Evolutionary conservation across 1,140 invertebrate genomes (phyloP), one percentile per base, ranked within the genome.

Genomic region (Eupristina koningsbergeri): DNA sequence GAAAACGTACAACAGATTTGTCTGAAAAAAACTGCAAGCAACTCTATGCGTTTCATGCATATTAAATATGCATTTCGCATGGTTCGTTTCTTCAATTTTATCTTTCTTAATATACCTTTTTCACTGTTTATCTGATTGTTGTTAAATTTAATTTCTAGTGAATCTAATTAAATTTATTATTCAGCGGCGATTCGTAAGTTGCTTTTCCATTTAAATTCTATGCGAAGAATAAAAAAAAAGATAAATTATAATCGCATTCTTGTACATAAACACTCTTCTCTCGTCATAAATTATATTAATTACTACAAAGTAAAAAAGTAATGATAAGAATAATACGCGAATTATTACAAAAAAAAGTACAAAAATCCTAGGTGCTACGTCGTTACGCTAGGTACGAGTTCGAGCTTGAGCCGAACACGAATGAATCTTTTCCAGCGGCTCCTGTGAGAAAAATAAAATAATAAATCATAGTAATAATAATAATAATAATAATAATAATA

Each of bases 341-440:
- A 92, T 91, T 91, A 92, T 91, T 92, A 89, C 88, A 91, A 92
- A 80, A 78, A n/a, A 84, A 92, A 92, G 91, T 92, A 92, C 91
- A 92, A 92, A 91, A 91, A 91, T 89, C 91, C 91, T 92, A 92
- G 92, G 91, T 92, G 92, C 92, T 92, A 92, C 89, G 89, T 92
- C 90, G 88, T 92, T 92, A 91, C 86, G 89, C 89, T 92, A 92
- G 90, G 88, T 91, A 90, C 87, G 84, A 86, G 86, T 88, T 85
- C 86, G 88, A 88, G 84, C 86, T 87, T 85, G 84, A 87, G 86
- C 86, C 87, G 75, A 15, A 85, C 84, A 75, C 63, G 85, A 81
- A 82, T 88, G 86, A 86, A 85, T 87, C 86, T 87, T 87, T 88
- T 88, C 88, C 83, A 89, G 73, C 87, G 87, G 84, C 83, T 90